Conservation (phyloP, 2,888 invertebrate species). For the Netelia melanura region DNA sequence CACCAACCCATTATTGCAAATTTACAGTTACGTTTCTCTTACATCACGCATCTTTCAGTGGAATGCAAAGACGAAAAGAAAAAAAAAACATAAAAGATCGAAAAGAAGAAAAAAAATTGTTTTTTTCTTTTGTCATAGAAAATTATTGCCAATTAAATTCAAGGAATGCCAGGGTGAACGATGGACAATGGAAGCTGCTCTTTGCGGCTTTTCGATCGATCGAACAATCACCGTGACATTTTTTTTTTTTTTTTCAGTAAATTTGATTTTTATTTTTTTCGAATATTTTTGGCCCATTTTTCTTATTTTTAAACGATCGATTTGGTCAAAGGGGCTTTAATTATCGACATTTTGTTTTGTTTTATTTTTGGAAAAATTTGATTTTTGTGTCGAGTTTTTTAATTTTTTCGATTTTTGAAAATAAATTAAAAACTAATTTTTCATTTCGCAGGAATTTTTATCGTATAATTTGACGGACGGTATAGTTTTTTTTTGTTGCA, state of each 20-base stretch:
- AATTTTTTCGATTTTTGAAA: too few species aligned
- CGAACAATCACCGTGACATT: too few species aligned
- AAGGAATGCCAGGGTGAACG: slow-evolving; percentile 46
- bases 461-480: too few species aligned
- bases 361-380: too few species aligned
- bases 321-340: too few species aligned
- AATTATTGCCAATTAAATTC: slow-evolving; percentile 61
- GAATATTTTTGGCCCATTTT: too few species aligned
- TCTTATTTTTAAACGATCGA: background rate
- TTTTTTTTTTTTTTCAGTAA: background rate
- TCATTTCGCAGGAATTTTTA: too few species aligned
- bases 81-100: slow-evolving; percentile 4
- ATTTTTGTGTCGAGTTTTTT: too few species aligned
- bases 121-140: slow-evolving; percentile 52
- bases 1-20: slow-evolving; percentile 66
- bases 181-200: slow-evolving; percentile 7
- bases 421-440: too few species aligned
- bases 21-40: slow-evolving; percentile 69
- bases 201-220: background rate
- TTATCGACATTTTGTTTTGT: too few species aligned
- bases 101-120: slow-evolving; percentile 35
- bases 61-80: slow-evolving; percentile 22
- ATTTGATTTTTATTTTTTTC: background rate
- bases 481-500: too few species aligned
- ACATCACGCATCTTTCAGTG: slow-evolving; percentile 47